Conservation (phyloP, 2,797 vertebrate genomes). For the Microctenopoma lineatum region DNA sequence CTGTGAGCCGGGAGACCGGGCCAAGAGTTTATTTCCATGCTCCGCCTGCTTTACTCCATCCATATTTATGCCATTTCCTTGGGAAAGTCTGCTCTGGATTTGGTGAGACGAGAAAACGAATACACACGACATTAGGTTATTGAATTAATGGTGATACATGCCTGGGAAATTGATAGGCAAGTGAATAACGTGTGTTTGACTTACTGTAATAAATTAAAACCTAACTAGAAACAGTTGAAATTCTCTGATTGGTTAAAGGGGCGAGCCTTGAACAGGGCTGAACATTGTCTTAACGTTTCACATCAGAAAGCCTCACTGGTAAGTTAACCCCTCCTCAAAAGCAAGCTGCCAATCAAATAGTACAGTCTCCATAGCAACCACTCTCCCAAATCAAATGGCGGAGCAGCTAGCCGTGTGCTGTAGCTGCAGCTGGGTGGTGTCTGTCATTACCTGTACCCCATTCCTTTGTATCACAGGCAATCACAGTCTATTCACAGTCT, state of each 20-base stretch:
- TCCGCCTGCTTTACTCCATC: constrained; percentile 14
- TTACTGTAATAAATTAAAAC: not conserved
- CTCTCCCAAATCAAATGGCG: constrained; percentile 57
- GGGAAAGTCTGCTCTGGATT: constrained; percentile 64
- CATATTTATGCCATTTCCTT: constrained; percentile 55
- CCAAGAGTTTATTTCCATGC: constrained; percentile 51
- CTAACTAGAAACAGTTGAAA: too few species aligned
- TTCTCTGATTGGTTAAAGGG: too few species aligned
- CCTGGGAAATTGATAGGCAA: constrained; percentile 16
- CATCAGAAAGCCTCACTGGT: too few species aligned
- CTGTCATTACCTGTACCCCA: constrained; percentile 67
- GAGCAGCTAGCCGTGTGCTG: constrained; percentile 24
- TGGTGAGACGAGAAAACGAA: constrained; percentile 38
- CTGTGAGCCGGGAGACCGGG: constrained; percentile 34
- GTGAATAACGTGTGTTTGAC: constrained; percentile 25
- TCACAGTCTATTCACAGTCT: constrained; percentile 72
- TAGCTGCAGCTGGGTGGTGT: constrained; percentile 64
- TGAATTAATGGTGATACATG: constrained; percentile 36
- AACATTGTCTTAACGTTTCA: too few species aligned
- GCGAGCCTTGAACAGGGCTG: too few species aligned
- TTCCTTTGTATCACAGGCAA: constrained; percentile 67
- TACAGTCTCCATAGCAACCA: constrained; percentile 61
- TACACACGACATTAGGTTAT: constrained; percentile 19
- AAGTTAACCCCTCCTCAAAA: constrained; percentile 11
- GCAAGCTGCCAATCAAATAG: constrained; percentile 54